phyloP scores from a whole-genome alignment of 2,888 invertebrate genomes.

The Drosophila macrospina region DNA sequence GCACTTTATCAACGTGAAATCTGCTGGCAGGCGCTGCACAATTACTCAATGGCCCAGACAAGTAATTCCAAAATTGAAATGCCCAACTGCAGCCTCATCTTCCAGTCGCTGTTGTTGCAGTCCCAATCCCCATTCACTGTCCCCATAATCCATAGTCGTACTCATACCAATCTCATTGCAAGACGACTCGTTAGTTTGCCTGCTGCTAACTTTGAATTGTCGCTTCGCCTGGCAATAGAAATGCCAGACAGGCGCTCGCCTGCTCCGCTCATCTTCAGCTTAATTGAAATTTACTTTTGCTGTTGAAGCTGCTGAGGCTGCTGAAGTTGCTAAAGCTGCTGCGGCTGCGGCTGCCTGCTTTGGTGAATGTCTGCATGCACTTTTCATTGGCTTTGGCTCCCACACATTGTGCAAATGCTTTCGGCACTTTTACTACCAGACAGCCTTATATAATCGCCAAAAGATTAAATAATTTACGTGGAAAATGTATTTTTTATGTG shows the following conservation, averaged over 20 bases:
- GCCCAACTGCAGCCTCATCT: slow-evolving; percentile 43
- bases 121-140: slow-evolving; percentile 25
- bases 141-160: slow-evolving; percentile 9
- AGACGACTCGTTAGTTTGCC: slow-evolving; percentile 59
- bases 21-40: slow-evolving; percentile 75
- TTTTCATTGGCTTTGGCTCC: slow-evolving; percentile 77
- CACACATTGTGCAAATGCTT: slow-evolving; percentile 81
- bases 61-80: slow-evolving; percentile 49
- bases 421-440: slow-evolving; percentile 72
- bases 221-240: slow-evolving; percentile 52
- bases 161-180: slow-evolving; percentile 48
- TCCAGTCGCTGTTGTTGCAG: slow-evolving; percentile 8
- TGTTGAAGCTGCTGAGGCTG: slow-evolving; percentile 14
- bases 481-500: slow-evolving; percentile 16
- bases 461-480: slow-evolving; percentile 77
- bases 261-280: slow-evolving; percentile 74
- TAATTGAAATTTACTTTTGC: slow-evolving; percentile 78
- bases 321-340: slow-evolving; percentile 35
- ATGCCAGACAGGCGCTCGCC: slow-evolving; percentile 56
- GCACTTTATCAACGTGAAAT: slow-evolving; percentile 78
- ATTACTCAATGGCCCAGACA: slow-evolving; percentile 76
- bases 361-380: slow-evolving; percentile 75
- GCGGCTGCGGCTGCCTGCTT: slow-evolving; percentile 38
- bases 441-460: slow-evolving; percentile 68
- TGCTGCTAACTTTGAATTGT: slow-evolving; percentile 49